These are phyloP conservation scores for Dorcus parallelipipedus DNA, from an alignment of 2,888 invertebrate genomes.

Conservation along the genomic window DNA sequence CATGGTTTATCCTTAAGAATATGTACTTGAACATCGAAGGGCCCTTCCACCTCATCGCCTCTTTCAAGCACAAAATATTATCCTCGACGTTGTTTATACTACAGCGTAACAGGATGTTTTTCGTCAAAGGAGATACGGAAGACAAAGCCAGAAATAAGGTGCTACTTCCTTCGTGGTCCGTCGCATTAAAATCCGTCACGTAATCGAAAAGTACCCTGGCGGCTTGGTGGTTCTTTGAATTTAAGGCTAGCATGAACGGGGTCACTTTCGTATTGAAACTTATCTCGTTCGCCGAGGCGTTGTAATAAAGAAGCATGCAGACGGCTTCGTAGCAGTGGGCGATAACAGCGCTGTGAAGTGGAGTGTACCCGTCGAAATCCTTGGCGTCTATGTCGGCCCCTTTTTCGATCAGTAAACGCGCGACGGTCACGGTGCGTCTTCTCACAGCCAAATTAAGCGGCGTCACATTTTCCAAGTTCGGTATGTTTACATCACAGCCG, in stretches of 20 bases:
- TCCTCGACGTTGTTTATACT: background rate
- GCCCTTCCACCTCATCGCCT: background rate
- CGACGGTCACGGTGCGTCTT: background rate
- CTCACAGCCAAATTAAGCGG: background rate
- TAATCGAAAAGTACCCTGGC: background rate
- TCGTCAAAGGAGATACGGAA: background rate
- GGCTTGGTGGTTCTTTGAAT: background rate
- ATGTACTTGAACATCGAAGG: background rate
- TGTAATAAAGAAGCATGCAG: slow-evolving; percentile 2
- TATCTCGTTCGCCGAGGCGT: slow-evolving; percentile 1
- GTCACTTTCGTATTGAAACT: background rate
- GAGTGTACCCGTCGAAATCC: background rate
- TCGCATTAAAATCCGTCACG: background rate
- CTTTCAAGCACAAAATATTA: background rate
- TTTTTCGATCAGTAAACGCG: background rate
- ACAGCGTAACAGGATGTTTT: background rate
- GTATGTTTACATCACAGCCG: background rate
- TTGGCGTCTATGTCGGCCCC: slow-evolving; percentile 1
- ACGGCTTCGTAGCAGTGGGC: background rate
- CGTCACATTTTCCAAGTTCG: background rate
- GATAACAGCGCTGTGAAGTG: background rate
- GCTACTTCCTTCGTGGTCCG: background rate
- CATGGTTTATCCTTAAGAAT: background rate
- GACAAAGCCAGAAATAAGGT: background rate
- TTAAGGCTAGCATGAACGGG: slow-evolving; percentile 3